phyloP scores from a whole-genome alignment of 2,797 vertebrate genomes.

The Dicrostonyx torquatus region DNA sequence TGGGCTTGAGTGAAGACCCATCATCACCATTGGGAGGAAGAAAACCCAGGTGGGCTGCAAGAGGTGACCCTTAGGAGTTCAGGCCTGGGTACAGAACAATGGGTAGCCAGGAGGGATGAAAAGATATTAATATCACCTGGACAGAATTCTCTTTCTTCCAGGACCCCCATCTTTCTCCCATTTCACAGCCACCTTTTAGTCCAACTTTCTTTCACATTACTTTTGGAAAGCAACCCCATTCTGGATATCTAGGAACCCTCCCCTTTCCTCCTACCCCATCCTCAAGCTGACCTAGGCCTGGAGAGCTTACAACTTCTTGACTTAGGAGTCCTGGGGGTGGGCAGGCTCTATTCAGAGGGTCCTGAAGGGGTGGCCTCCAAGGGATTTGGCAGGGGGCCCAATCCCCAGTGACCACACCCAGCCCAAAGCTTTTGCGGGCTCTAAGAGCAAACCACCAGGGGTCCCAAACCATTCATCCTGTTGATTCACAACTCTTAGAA shows the following conservation, averaged over 20 bases:
- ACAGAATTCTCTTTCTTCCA: slow-evolving; percentile 48
- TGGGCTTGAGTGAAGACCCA: slow-evolving; percentile 34
- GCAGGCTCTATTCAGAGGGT: slow-evolving; percentile 63
- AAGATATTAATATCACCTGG: not conserved
- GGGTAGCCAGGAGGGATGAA: not conserved
- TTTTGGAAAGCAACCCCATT: slow-evolving; percentile 70
- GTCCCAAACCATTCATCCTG: slow-evolving; percentile 82
- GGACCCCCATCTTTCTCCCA: slow-evolving; percentile 47
- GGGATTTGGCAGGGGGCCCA: slow-evolving; percentile 74
- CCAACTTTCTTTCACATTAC: slow-evolving; percentile 62
- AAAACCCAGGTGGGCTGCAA: slow-evolving; percentile 49
- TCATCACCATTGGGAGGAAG: not conserved
- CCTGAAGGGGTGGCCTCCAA: slow-evolving; percentile 19
- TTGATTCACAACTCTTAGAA: slow-evolving; percentile 78
- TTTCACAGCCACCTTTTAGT: slow-evolving; percentile 60
- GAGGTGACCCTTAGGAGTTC: slow-evolving; percentile 14
- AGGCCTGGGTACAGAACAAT: not conserved
- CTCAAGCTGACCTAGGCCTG: slow-evolving; percentile 64
- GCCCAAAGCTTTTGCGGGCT: slow-evolving; percentile 47
- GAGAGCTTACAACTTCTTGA: slow-evolving; percentile 46
- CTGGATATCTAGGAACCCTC: slow-evolving; percentile 17
- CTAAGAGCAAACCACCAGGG: slow-evolving; percentile 78
- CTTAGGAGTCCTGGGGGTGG: slow-evolving; percentile 24
- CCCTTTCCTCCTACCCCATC: not conserved
- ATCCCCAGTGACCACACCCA: slow-evolving; percentile 82